phyloP scores from a whole-genome alignment of 92 coral and sea anemone species.

The Bergia puertoricense region DNA sequence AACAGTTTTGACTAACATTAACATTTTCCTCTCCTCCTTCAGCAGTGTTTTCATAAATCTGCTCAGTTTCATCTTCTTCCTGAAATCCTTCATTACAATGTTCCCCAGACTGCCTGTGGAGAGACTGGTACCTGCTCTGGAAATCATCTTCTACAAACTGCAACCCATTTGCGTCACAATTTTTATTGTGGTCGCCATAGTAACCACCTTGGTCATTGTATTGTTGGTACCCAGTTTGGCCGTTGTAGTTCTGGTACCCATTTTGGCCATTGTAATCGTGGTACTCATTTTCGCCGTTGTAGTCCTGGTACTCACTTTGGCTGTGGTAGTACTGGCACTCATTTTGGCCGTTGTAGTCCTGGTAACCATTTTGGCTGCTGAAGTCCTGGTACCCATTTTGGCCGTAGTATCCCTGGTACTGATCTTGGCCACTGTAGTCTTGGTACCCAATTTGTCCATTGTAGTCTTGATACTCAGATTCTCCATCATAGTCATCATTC shows the following conservation, averaged over 20 bases:
- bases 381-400: background rate
- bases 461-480: background rate
- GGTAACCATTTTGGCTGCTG: background rate
- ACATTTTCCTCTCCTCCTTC: conserved; percentile 2
- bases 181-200: background rate
- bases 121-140: background rate
- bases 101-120: background rate
- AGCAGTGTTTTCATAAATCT: conserved; percentile 4
- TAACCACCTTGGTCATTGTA: background rate
- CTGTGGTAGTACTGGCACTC: background rate
- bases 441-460: background rate
- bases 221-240: background rate
- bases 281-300: background rate
- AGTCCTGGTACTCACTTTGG: background rate
- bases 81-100: conserved; percentile 14
- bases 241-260: background rate
- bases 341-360: conserved; percentile 3
- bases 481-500: background rate
- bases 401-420: background rate
- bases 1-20: background rate
- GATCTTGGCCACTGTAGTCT: background rate
- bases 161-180: background rate
- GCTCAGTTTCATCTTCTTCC: conserved; percentile 5
- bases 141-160: background rate
- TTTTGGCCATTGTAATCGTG: background rate